Base-by-base conservation (phyloP, 2,797 vertebrate genomes). In the Mus minutoides region DNA sequence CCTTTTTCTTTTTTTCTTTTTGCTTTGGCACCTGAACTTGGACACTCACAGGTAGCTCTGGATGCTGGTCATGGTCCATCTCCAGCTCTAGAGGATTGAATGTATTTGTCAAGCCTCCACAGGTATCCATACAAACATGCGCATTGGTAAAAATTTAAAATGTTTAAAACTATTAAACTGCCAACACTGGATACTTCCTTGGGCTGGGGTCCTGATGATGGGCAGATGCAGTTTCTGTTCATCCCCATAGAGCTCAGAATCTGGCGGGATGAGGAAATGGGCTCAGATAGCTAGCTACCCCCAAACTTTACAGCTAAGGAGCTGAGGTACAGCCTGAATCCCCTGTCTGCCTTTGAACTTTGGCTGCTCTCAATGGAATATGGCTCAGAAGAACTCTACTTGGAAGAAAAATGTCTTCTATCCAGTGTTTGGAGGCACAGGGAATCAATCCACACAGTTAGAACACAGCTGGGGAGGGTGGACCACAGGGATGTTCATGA, bases 211-310 rank as follows among this genome's bases (percentile, higher is more conserved):
- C 34, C 58, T 16, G 29, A 49, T 21, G 29, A 40, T 60, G 1
- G 46, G 29, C 12, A n/a, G 11, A 0, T 6, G 13, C 0, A 0
- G 0, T 7, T 11, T 37, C 29, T 2, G 60, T 56, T 17, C 13
- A 1, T 31, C 26, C 2, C 71, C 31, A 29, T 2, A 12, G 69
- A 16, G 9, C 21, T 31, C 29, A 0, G 0, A 49, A 58, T 29
- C 46, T 78, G 16, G 9, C 14, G 26, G 46, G 79, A 49, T 0
- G 29, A 88, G 64, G 76, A 89, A 31, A 1, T 4, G n/a, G 46
- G 19, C 24, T 24, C 34, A 11, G 76, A 54, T 49, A 49, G 62
- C 6, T 56, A 37, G 58, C 6, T 17, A 40, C 40, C 26, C 29
- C 1, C 0, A 40, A 6, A 3, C 7, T 10, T 24, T 16, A 11